Percentiles rank a stretch among this genome's conserved stretches.
phyloP scores from a whole-genome alignment of 1,140 invertebrate species.

The Neuroterus valhalla region DNA sequence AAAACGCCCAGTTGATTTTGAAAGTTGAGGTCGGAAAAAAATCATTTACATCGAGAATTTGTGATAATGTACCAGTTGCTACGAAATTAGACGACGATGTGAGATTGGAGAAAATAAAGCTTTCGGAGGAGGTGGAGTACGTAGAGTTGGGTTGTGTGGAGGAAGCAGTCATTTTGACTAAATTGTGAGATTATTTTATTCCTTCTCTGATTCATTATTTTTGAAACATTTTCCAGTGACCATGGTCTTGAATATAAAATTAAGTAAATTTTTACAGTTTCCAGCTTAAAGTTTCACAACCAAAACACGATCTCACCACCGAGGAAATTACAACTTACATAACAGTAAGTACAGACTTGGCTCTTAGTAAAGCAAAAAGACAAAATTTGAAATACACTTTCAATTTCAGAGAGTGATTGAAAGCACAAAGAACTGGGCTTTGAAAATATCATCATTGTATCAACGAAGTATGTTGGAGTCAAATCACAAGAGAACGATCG shows the following conservation, averaged over 20 bases:
- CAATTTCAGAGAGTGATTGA: constrained; percentile 63
- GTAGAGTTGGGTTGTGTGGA: constrained; percentile 82
- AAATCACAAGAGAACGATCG: constrained; percentile 85
- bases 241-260: constrained; percentile 27
- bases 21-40: constrained; percentile 76
- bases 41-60: constrained; percentile 57
- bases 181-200: constrained; percentile 77
- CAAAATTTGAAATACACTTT: constrained; percentile 35
- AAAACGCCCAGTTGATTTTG: constrained; percentile 87
- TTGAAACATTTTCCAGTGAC: constrained; percentile 24
- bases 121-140: constrained; percentile 78
- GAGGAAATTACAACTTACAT: constrained; percentile 90
- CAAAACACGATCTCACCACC: constrained; percentile 83
- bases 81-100: constrained; percentile 89
- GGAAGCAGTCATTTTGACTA: constrained; percentile 85
- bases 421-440: constrained; percentile 79
- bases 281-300: constrained; percentile 82
- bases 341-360: constrained; percentile 73
- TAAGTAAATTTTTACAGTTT: constrained; percentile 53
- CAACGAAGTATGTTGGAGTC: constrained; percentile 86
- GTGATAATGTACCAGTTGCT: constrained; percentile 77
- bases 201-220: constrained; percentile 23
- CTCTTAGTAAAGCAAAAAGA: not conserved
- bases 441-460: constrained; percentile 81
- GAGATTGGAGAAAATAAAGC: constrained; percentile 85